Conservation (phyloP, 2,888 invertebrate genomes). For the Hemistola chrysoprasaria region DNA sequence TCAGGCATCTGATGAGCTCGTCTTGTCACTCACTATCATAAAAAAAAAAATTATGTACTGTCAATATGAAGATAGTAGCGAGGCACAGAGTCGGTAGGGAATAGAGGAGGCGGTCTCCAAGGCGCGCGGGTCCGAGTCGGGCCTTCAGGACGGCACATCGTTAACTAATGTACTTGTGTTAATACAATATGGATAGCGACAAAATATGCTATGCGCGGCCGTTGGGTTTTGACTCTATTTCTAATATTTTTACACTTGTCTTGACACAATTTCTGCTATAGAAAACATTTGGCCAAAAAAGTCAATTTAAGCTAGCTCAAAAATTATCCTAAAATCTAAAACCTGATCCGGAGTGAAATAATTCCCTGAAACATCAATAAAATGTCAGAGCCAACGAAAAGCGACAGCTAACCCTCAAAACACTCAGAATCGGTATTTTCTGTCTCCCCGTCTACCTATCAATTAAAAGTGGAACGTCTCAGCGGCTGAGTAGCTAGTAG, state of each 20-base stretch:
- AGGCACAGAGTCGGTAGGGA: constrained; percentile 51
- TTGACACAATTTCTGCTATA: too few relatives aligned
- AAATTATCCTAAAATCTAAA: too few relatives aligned
- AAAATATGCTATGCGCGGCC: constrained; percentile 19
- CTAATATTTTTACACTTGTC: constrained; percentile 17
- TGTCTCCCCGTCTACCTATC: constrained; percentile 41
- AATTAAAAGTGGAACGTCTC: constrained; percentile 74
- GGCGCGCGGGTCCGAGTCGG: constrained; percentile 39
- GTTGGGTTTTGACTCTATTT: constrained; percentile 15
- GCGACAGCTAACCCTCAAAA: constrained; percentile 19
- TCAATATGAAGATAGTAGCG: constrained; percentile 4
- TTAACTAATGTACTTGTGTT: constrained; percentile 45
- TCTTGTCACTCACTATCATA: too few relatives aligned
- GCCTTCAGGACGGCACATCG: constrained; percentile 36
- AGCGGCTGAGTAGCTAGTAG: constrained; percentile 38
- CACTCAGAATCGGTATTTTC: constrained; percentile 26
- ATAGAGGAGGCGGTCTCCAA: constrained; percentile 51
- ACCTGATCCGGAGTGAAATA: not conserved
- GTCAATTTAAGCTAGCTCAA: too few relatives aligned
- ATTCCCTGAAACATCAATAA: constrained; percentile 6
- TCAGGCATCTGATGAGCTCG: too few relatives aligned
- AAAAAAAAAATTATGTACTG: not conserved
- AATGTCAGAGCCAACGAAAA: constrained; percentile 10
- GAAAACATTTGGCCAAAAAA: too few relatives aligned
- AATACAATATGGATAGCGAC: constrained; percentile 31